Evolutionary conservation across 2,797 vertebrate genomes (phyloP), one percentile per base, ranked within the genome.

Genomic region (Oreochromis grahami): DNA sequence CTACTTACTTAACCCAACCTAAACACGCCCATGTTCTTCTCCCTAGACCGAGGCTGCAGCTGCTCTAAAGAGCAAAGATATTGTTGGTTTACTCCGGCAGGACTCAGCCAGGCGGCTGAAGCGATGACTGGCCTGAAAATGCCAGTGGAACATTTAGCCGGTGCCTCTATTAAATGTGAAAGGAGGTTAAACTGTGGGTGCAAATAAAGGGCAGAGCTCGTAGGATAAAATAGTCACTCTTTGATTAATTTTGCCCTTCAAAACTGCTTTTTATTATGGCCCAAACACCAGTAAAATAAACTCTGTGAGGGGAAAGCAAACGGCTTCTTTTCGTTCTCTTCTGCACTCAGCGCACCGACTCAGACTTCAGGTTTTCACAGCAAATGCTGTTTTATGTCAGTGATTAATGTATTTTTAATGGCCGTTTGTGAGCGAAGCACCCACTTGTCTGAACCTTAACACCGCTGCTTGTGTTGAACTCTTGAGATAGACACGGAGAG

Each of bases 1-100:
- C 93, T 91, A 90, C 89, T 93, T 94, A 77, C 38, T 50, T 43
- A 65, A 87, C 74, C 83, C 83, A 83, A 83, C 82, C 70, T 32
- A 32, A 84, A 89, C 84, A 51, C 81, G 3, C 63, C 63, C 63
- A 24, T 77, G 81, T 56, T 86, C 85, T 63, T 76, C 45, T 38
- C 45, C 68, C 76, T 60, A 53, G 26, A 70, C 77, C 63, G 79
- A 77, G 65, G 81, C 76, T 85, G 80, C 11, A 80, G 65, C 74
- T 36, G 53, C 65, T 76, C 77, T 15, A 78, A 74, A 76, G 84
- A 80, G 51, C 8, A 3, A 84, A 78, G 19, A 56, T n/a, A 14
- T 52, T 60, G 45, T 84, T 26, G 3, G 8, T 65, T 80, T 76
- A 19, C 53, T 24, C 17, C 4, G 48, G 43, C 70, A 60, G 41